Base-by-base conservation (phyloP, 2,113 vertebrate genomes). In the Poeciliopsis occidentalis region DNA sequence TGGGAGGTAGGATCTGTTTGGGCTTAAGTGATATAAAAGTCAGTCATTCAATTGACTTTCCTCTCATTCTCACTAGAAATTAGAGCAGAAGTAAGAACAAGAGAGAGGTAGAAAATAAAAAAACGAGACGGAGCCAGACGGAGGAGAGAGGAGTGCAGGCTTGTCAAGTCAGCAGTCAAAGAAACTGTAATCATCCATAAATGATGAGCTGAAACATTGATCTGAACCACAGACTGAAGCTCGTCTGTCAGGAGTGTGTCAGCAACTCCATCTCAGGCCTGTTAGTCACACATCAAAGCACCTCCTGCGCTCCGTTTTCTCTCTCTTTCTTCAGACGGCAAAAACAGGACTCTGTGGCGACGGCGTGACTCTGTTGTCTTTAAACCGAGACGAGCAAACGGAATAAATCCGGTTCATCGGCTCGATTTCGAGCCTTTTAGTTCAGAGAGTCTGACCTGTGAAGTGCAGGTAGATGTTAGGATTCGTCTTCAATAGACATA, bases 171-270 rank as follows among this genome's bases (percentile, higher is more conserved):
- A 89, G 86, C 86, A 72, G 80, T 31, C 51, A 81, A 75, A 70
- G 80, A 82, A 27, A 64, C 71, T 69, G 70, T 67, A 72, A 79
- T 89, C 86, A 91, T 87, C 80, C 81, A 85, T 85, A 88, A 89
- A 81, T 89, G 80, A 91, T 91, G 89, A 84, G 60, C 4, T 77
- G 71, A 83, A 76, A 79, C 80, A 82, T 81, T 86, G 83, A 88
- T 87, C 90, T 85, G 83, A 85, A 39, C 66, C 79, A 24, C 75
- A 80, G 79, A 66, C 69, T 78, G 80, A 13, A 69, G 68, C 81
- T 81, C 67, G 66, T 81, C 88, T 89, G 86, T 85, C 84, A 85
- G 73, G 67, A 79, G 57, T 67, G 24, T 24, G 78, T 81, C 85
- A 82, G 69, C 60, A 13, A 62, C 84, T 78, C 75, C 82, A 64